These are phyloP conservation scores for Aphelenchoides avenae DNA, from an alignment of 1,140 invertebrate species.

Conservation along the genomic window DNA sequence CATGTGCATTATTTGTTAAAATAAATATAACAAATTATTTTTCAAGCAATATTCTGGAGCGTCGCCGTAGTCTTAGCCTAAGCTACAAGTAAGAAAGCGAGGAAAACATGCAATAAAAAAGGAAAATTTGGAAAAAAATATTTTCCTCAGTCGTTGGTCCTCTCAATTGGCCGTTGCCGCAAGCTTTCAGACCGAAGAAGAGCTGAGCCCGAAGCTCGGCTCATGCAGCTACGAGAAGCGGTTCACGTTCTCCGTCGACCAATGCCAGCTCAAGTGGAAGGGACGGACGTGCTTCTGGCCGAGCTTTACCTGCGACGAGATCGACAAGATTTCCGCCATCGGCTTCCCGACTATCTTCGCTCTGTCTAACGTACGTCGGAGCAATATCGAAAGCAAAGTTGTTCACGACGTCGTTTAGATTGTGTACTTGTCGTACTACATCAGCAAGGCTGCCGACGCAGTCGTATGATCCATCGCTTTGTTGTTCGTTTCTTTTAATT, in stretches of 20 bases:
- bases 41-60: too few relatives aligned
- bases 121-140: too few relatives aligned
- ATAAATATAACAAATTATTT: too few relatives aligned
- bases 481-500: too few relatives aligned
- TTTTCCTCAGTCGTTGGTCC: too few relatives aligned
- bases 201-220: conserved; percentile 26
- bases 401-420: conserved; percentile 20
- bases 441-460: conserved; percentile 12
- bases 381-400: background rate
- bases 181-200: conserved; percentile 21
- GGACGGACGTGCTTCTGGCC: conserved; percentile 32
- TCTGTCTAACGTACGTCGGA: conserved; percentile 28
- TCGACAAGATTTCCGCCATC: conserved; percentile 43
- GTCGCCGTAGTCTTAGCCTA: too few relatives aligned
- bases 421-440: conserved; percentile 24
- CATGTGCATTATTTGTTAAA: too few relatives aligned
- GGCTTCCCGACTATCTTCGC: conserved; percentile 48
- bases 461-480: too few relatives aligned
- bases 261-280: conserved; percentile 34
- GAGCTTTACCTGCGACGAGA: conserved; percentile 41
- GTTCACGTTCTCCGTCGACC: conserved; percentile 51
- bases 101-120: too few relatives aligned
- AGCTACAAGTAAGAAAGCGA: too few relatives aligned
- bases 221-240: conserved; percentile 46
- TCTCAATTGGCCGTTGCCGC: too few relatives aligned